Evolutionary conservation across 2,888 invertebrate species (phyloP).

Genomic region (Aleiodes alternator): DNA sequence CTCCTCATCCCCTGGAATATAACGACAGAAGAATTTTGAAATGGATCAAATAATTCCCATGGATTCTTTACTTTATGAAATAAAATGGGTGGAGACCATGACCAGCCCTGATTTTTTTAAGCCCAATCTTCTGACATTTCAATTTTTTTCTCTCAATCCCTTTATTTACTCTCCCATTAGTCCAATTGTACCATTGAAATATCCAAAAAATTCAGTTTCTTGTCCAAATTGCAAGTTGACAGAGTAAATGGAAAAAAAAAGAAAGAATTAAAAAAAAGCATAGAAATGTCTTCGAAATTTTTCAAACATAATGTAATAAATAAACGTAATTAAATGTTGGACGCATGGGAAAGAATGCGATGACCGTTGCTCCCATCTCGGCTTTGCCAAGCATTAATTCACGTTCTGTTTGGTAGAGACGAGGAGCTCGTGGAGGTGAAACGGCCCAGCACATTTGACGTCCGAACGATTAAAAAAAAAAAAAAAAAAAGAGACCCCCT

Average conservation of each 20-base stretch:
- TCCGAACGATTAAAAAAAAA: constrained; percentile 23
- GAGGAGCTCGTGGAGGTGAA: constrained; percentile 31
- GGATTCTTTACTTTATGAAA: no score
- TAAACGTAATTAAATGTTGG: constrained; percentile 30
- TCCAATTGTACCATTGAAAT: constrained; percentile 10
- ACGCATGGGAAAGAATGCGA: constrained; percentile 31
- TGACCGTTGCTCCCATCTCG: constrained; percentile 32
- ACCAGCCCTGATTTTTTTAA: no score
- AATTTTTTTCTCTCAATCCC: no score
- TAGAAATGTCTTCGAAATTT: constrained; percentile 4
- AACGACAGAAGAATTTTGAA: no score
- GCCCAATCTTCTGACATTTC: no score
- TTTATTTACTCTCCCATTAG: no score
- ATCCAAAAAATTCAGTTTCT: constrained; percentile 24
- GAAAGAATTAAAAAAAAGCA: no score
- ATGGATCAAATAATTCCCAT: no score
- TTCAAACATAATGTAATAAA: constrained; percentile 30
- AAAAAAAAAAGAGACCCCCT: constrained; percentile 9
- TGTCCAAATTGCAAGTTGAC: neutral
- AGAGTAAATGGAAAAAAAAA: neutral
- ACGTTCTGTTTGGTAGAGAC: constrained; percentile 36
- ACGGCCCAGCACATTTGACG: constrained; percentile 29
- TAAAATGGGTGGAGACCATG: no score
- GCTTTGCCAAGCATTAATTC: constrained; percentile 36
- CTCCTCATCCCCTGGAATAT: no score